Conservation (phyloP, 2,888 invertebrate genomes). For the Liodrosophila aerea region DNA sequence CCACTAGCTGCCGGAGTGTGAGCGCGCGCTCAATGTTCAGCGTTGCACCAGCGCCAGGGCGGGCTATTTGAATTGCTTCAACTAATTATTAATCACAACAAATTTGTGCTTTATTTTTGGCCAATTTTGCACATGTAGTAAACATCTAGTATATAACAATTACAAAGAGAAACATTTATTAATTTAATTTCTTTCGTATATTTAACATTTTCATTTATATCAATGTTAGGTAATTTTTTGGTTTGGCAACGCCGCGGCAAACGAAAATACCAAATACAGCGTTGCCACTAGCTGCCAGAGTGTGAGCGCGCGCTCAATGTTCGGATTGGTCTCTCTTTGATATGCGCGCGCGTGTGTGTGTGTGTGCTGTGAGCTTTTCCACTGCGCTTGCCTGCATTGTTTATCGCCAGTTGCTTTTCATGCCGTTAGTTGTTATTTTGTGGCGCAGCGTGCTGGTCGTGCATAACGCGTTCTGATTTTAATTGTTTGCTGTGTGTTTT, state of each 20-base stretch:
- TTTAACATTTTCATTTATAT: no score
- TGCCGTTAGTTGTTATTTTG: slow-evolving; percentile 55
- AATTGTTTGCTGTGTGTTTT: no score
- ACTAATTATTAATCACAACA: no score
- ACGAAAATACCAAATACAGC: no score
- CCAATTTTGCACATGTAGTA: no score
- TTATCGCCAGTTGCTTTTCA: slow-evolving; percentile 46
- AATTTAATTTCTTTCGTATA: no score
- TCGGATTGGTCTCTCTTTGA: slow-evolving; percentile 7
- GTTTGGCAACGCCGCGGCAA: no score
- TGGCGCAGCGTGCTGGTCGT: slow-evolving; percentile 64
- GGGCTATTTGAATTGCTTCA: neutral
- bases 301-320: slow-evolving; percentile 26
- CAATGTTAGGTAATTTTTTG: no score
- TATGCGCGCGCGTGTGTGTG: neutral
- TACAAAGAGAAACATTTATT: no score
- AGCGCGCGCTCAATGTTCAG: slow-evolving; percentile 26
- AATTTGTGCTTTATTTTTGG: no score
- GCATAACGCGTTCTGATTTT: slow-evolving; percentile 46
- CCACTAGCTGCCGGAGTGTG: neutral
- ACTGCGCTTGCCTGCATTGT: slow-evolving; percentile 57
- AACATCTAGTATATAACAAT: no score
- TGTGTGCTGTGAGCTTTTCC: slow-evolving; percentile 39
- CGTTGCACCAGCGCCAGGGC: neutral
- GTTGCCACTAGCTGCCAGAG: slow-evolving; percentile 1